These are phyloP conservation scores for Trachelus stipa DNA, from an alignment of 2,888 invertebrate species.

Conservation along the genomic window DNA sequence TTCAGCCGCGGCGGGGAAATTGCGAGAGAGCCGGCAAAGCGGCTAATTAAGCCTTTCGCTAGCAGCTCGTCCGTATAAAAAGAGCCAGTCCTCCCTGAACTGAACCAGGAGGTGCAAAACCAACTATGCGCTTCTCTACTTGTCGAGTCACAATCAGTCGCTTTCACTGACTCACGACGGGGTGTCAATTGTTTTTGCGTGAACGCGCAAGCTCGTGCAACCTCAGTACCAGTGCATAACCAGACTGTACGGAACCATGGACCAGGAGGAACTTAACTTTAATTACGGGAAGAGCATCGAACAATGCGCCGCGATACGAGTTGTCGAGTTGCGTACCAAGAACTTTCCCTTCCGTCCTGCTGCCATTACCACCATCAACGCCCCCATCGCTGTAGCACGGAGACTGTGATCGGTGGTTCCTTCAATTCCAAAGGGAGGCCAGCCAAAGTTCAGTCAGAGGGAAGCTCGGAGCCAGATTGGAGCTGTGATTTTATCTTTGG, in stretches of 20 bases:
- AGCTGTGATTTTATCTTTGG: constrained; percentile 1
- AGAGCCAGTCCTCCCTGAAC: no score
- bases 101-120: no score
- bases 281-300: constrained; percentile 37
- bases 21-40: no score
- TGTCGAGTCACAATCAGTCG: no score
- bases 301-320: constrained; percentile 31
- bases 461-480: not conserved
- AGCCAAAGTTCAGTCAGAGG: no score
- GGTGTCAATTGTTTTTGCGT: constrained; percentile 26
- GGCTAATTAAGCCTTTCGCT: no score
- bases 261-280: constrained; percentile 29
- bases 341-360: constrained; percentile 4
- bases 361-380: not conserved
- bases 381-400: no score
- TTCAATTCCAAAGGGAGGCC: no score
- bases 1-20: no score
- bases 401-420: no score
- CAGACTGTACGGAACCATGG: constrained; percentile 17
- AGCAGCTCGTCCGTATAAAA: no score
- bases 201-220: constrained; percentile 19
- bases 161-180: constrained; percentile 7
- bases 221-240: constrained; percentile 10
- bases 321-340: constrained; percentile 17
- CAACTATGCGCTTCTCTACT: no score